Conservation (phyloP, 2,797 vertebrate genomes). For the Myotis vivesi region DNA sequence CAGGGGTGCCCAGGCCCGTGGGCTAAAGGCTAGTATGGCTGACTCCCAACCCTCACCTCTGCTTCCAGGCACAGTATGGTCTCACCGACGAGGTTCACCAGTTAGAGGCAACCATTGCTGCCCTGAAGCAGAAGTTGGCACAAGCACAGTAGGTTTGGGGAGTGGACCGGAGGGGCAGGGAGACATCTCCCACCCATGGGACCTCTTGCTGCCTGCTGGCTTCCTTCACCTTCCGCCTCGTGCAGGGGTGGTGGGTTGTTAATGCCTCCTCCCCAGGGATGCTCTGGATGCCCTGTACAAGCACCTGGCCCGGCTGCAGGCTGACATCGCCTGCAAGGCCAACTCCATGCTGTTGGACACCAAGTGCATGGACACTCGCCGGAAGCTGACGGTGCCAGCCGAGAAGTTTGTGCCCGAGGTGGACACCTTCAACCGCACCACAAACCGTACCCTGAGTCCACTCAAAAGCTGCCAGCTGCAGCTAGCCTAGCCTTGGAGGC, state of each 20-base stretch:
- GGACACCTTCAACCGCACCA: conserved; percentile 82
- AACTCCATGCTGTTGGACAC: conserved; percentile 85
- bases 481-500: conserved; percentile 44
- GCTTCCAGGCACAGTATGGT: conserved; percentile 89
- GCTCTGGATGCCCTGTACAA: conserved; percentile 80
- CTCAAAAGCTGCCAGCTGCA: conserved; percentile 77
- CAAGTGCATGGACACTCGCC: conserved; percentile 84
- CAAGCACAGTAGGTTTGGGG: conserved; percentile 90
- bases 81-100: conserved; percentile 90
- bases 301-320: conserved; percentile 83
- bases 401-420: conserved; percentile 81
- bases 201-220: not conserved
- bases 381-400: conserved; percentile 80
- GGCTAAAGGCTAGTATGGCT: not conserved
- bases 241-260: not conserved
- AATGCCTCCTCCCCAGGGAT: conserved; percentile 71
- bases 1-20: not conserved
- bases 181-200: not conserved
- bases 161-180: not conserved
- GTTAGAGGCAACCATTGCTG: conserved; percentile 86
- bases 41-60: not conserved
- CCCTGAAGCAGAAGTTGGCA: conserved; percentile 89
- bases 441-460: conserved; percentile 72
- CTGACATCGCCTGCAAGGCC: conserved; percentile 81
- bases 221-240: not conserved